Evolutionary conservation across 1,140 invertebrate species (phyloP), one percentile per base, ranked within the genome.

Genomic region (Elymnias hypermnestra): DNA sequence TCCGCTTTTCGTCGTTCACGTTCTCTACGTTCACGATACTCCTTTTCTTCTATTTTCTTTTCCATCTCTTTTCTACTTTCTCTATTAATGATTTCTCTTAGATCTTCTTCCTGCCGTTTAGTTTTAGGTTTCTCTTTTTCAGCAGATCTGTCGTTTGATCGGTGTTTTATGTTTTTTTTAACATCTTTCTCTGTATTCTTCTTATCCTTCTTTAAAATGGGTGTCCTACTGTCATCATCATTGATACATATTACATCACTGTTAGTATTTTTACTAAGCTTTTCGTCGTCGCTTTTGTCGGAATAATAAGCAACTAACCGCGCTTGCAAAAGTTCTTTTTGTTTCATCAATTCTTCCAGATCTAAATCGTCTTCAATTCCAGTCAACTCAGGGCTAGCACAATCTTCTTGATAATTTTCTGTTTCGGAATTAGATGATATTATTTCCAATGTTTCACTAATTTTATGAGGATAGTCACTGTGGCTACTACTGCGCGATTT

Each of bases 301-400:
- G 88, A 89, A 63, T 69, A 76, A 52, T 89, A 90, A 22, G 88
- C 89, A 22, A 89, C 89, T 23, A 92, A 71, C 23, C 89, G 85
- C 12, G 90, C 90, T 69, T 92, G 90, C 42, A 92, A 72, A 10
- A 91, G 57, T 72, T 93, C 94, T 83, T 96, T 96, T 76, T 95
- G 94, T 63, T 92, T 92, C 94, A 95, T 95, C 46, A 96, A 81
- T 53, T 96, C 94, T 71, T 96, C 94, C 4, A 96, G 78, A 78
- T 96, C 94, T 47, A 95, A 91, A 59, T 96, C 94, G 67, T 95
- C 94, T 73, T 95, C 94, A 41, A 94, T 91, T 15, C 94, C 89
- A 3, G 89, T 89, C 40, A 94, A 89, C 63, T 94, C 92, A 17
- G 93, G 93, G 52, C 92, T 94, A 54, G 92, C 92, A 55, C 90